Evolutionary conservation across 1,140 invertebrate species (phyloP).

Genomic region (Drosophila suzukii): DNA sequence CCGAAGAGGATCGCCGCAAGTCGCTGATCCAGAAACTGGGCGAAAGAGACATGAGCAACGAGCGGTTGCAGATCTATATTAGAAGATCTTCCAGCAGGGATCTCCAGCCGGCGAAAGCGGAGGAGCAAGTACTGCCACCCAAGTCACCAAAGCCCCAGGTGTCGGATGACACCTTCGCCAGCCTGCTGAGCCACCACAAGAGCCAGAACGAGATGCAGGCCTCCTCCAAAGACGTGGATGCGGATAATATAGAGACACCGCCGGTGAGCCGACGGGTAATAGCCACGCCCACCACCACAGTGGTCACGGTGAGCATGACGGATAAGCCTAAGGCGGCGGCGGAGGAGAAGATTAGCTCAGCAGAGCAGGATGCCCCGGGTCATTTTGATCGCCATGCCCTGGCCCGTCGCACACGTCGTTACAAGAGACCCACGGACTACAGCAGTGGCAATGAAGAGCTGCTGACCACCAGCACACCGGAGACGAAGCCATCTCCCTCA

Average conservation of each 20-base stretch:
- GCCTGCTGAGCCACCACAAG: constrained; percentile 63
- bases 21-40: constrained; percentile 83
- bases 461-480: constrained; percentile 67
- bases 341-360: constrained; percentile 43
- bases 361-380: constrained; percentile 86
- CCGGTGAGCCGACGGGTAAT: constrained; percentile 89
- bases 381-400: constrained; percentile 94
- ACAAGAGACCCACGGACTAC: constrained; percentile 90
- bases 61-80: constrained; percentile 86
- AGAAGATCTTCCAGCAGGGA: constrained; percentile 84
- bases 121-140: constrained; percentile 15
- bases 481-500: constrained; percentile 22
- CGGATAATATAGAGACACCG: constrained; percentile 95
- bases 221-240: constrained; percentile 92
- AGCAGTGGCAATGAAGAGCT: constrained; percentile 86
- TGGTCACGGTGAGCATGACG: constrained; percentile 71
- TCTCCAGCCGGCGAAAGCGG: constrained; percentile 12
- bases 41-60: constrained; percentile 84
- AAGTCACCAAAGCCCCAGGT: constrained; percentile 44
- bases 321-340: constrained; percentile 57
- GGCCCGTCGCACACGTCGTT: constrained; percentile 91
- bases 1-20: constrained; percentile 86
- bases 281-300: constrained; percentile 75
- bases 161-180: constrained; percentile 61
- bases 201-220: constrained; percentile 84